Evolutionary conservation across 2,113 vertebrate species (phyloP).

Genomic region (Alethe castanea): DNA sequence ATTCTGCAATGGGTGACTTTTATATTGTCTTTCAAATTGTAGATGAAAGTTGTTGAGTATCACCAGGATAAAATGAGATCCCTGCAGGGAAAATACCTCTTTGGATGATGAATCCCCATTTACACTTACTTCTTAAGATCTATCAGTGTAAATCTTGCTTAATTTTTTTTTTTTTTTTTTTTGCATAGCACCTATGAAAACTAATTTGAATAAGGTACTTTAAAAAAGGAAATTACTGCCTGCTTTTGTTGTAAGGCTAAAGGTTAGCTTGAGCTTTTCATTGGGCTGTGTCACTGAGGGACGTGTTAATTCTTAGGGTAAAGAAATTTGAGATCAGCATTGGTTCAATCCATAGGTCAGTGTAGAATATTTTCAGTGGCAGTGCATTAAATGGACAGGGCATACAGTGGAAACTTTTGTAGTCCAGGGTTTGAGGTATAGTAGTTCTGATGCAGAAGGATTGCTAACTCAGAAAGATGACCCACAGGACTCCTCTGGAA

Average conservation of each 20-base stretch:
- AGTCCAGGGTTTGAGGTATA: not conserved
- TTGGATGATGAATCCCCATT: not conserved
- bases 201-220: not conserved
- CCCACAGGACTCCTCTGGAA: not conserved
- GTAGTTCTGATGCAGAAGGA: not conserved
- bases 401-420: not conserved
- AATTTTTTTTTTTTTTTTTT: not conserved
- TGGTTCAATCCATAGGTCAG: not conserved
- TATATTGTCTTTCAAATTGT: not conserved
- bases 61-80: not conserved
- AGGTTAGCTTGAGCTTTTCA: not conserved
- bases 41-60: slow-evolving; percentile 25
- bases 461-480: not conserved
- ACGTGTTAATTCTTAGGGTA: not conserved
- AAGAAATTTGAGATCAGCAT: not conserved
- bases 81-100: slow-evolving; percentile 22
- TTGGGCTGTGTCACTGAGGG: not conserved
- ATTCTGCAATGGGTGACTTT: not conserved
- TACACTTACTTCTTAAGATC: not conserved
- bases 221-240: not conserved
- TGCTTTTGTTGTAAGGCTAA: not conserved
- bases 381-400: not conserved
- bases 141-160: not conserved
- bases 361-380: not conserved
- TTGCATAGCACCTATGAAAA: not conserved